Evolutionary conservation across 2,888 invertebrate species (phyloP).

Genomic region (Philhelius pedissequus): DNA sequence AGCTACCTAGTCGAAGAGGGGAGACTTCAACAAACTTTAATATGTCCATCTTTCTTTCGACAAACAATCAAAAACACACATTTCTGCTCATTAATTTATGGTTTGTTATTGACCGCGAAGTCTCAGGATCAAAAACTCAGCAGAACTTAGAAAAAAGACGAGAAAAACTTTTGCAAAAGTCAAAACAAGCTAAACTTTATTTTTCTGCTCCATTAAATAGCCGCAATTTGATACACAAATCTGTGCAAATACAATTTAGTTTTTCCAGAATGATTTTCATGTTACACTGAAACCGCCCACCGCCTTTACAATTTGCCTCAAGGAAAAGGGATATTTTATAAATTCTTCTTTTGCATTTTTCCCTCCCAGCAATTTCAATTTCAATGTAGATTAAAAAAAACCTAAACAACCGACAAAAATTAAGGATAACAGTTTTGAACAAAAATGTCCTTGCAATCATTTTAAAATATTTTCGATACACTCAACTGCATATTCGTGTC

Average conservation of each 20-base stretch:
- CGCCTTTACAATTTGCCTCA: slow-evolving; percentile 28
- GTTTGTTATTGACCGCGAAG: neutral
- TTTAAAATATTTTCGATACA: neutral
- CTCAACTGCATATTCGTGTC: slow-evolving; percentile 36
- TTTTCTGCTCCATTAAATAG: slow-evolving; percentile 62
- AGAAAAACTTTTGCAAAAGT: slow-evolving; percentile 17
- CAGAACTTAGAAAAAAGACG: slow-evolving; percentile 14
- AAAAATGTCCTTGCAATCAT: neutral
- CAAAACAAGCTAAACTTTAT: slow-evolving; percentile 48
- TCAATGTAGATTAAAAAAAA: neutral
- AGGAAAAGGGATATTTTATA: slow-evolving; percentile 21
- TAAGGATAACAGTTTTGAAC: neutral
- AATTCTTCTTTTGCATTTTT: neutral
- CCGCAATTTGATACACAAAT: slow-evolving; percentile 60
- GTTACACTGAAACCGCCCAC: neutral
- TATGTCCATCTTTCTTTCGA: too few relatives aligned
- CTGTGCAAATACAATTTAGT: slow-evolving; percentile 30
- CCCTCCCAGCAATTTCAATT: neutral
- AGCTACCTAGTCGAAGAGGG: too few relatives aligned
- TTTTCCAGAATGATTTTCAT: neutral
- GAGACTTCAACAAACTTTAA: too few relatives aligned
- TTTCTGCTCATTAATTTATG: neutral
- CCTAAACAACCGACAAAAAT: neutral
- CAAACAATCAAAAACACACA: neutral
- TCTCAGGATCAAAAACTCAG: neutral